Evolutionary conservation across 2,888 invertebrate genomes (phyloP).

Genomic region (Lepeophtheirus nordmannii): DNA sequence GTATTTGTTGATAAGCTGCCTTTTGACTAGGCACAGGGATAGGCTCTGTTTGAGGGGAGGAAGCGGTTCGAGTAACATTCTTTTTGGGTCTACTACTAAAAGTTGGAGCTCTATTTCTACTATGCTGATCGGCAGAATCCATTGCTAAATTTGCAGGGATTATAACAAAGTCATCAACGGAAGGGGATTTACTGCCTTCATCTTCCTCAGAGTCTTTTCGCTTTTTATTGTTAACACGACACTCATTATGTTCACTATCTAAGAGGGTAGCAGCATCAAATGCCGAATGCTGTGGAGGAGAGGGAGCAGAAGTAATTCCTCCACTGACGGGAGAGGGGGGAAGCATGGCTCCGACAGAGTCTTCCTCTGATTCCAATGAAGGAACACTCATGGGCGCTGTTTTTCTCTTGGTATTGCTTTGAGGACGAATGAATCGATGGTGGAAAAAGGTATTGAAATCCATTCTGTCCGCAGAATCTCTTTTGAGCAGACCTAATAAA

Average conservation of each 20-base stretch:
- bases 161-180: constrained; percentile 60
- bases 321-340: not conserved
- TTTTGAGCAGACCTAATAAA: constrained; percentile 60
- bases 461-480: constrained; percentile 87
- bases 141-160: constrained; percentile 43
- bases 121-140: constrained; percentile 22
- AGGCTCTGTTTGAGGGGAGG: constrained; percentile 43
- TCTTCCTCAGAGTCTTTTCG: not conserved
- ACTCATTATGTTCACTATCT: not conserved
- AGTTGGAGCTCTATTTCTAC: not conserved
- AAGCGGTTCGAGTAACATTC: not conserved
- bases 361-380: not conserved
- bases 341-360: not conserved
- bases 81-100: no score
- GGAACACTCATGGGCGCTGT: not conserved
- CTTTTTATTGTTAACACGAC: not conserved
- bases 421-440: constrained; percentile 54
- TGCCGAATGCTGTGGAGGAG: not conserved
- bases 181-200: not conserved
- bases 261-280: not conserved
- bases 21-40: constrained; percentile 56
- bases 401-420: not conserved
- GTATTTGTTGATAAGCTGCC: constrained; percentile 35
- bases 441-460: constrained; percentile 89
- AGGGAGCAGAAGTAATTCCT: not conserved